Base-by-base conservation (phyloP, 2,888 invertebrate genomes). In the Agelastica alni region DNA sequence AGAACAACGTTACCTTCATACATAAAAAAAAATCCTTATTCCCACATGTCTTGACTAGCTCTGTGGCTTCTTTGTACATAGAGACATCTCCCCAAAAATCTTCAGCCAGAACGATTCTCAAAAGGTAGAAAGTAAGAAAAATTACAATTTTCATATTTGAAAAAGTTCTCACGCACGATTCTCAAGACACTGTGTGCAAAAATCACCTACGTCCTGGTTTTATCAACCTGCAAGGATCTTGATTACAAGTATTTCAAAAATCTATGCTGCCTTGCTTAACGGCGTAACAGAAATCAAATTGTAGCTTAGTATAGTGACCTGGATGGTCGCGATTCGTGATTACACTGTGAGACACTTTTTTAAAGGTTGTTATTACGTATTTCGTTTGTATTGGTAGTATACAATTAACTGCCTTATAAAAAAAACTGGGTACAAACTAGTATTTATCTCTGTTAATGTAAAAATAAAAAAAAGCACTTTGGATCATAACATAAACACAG, bases 31-130 rank as follows among this genome's bases (percentile, higher is more conserved):
- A 81, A 66, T 86, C 85, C 68, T 83, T 85, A 65, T 82, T 80
- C 44, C 85, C 84, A 76, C 89, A 89, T 69, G 86, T 86, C 78
- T 86, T 83, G 59, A 89, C 79, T 74, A 88, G 85, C 71, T 81
- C 82, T 54, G 88, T 78, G 6, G 87, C 87, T 32, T 83, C 83
- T 63, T 83, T 83, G 71, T 88, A 74, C 39, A 81, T 71, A 30
- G 81, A 83, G 59, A 84, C 81, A 51, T 83, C 81, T 37, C 76
- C 75, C 66, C 78, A 75, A 47, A 78, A 77, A 10, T 53, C 59
- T 22, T 57, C 57, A 10, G 49, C 28, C 22, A 49, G 12, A 14
- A 34, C 45, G 30, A 7, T 28, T 14, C 28, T 20, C 5, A 48
- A 18, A 9, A 54, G 17, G 9, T 41, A 31, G 6, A 56, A 6